Base-by-base conservation (phyloP, 2,797 vertebrate genomes). In the Graptemys geographica region DNA sequence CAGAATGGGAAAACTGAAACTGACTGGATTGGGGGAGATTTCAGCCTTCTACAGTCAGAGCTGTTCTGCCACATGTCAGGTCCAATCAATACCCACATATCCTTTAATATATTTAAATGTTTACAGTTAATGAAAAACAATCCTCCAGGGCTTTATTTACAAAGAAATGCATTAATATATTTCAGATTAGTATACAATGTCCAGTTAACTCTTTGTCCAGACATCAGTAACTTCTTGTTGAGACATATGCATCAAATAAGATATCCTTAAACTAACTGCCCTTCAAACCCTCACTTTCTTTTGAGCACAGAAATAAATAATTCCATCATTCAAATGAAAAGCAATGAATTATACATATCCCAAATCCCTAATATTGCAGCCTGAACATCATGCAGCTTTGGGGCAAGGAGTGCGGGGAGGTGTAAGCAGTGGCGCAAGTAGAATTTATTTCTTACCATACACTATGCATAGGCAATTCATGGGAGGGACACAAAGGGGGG, bases 51-150 rank as follows among this genome's bases (percentile, higher is more conserved):
- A 83, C 81, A 93, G 94, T 31, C 57, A 59, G 28, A 59, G 92
- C 44, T 92, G 72, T 41, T 96, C 95, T 95, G 78, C 51, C 81
- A 88, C 78, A 72, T 88, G 90, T 41, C 57, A 85, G 47, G 55
- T 87, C 28, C 0, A 88, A 91, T 92, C 82, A 93, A 90, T 82
- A 84, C 2, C 2, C 3, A 86, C 27, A 65, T 89, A 57, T 85
- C 16, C 27, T 93, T 93, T 93, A 78, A 52, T 59, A 93, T 2
- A 4, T 59, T 8, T 31, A 59, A 31, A 31, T 59, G 10, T 65
- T 92, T 83, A 85, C 83, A 89, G 87, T 21, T 27, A 89, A 88
- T 12, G 81, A 52, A 62, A 65, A 92, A 69, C 28, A 84, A 52
- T 1, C 21, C 41, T 80, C 25, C 72, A 78, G 53, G 49, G 27